Base-by-base conservation (phyloP, 2,797 vertebrate genomes). In the Gobio occitaniae region DNA sequence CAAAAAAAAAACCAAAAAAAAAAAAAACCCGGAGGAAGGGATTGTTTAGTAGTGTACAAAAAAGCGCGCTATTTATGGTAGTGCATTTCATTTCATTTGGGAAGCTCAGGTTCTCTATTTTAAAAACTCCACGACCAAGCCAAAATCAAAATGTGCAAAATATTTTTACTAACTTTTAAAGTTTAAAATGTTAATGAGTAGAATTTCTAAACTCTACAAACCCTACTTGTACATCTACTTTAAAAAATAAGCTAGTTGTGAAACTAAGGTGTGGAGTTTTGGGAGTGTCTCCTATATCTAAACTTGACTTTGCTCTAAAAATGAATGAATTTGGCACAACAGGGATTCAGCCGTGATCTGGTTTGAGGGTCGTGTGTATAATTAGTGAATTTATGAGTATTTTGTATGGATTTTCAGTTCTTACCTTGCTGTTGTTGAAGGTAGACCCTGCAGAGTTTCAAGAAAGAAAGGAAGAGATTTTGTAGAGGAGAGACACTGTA, bases 401-500 rank as follows among this genome's bases (percentile, higher is more conserved):
- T 5, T 32, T 19, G 50, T 29, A 48, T 0, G 65, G 65, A 16
- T 54, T 56, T 56, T 6, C 2, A 29, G 13, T 47, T 8, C 84
- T 82, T 86, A 90, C 87, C 89, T 90, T 68, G 75, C 21, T 54
- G 86, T 3, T 50, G 78, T 81, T 86, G 56, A 38, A 47, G 19
- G 3, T 61, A 29, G 63, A 56, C 71, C 13, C 61, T 61, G 32
- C 6, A 8, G 13, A 83, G 36, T 74, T 66, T 80, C 4, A 4
- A 78, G 84, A 85, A 76, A 80, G 63, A 56, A 63, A 85, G 68
- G 86, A 78, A 88, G 83, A 86, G 84, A 87, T 78, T 86, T 87
- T 82, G 48, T 68, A 32, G 52, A 76, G 59, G 70, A 65, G 83
- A 68, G 17, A 48, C 50, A 10, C 6, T 2, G 41, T 78, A 47